Conservation (phyloP, 2,888 invertebrate species). For the Villa cingulata region DNA sequence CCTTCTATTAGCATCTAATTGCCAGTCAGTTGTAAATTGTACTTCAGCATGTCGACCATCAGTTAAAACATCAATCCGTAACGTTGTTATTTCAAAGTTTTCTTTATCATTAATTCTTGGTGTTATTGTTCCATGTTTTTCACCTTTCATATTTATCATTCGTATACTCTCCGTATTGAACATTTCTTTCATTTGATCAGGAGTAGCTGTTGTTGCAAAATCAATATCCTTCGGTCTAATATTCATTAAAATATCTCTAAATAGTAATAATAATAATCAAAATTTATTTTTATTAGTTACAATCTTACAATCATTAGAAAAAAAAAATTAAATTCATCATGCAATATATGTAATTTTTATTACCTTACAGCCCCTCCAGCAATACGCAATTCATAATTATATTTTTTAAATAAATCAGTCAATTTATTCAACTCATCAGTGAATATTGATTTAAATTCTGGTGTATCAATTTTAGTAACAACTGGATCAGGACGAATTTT, state of each 20-base stretch:
- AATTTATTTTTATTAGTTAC: too few species aligned
- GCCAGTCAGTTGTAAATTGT: conserved; percentile 84
- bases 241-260: conserved; percentile 64
- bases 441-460: conserved; percentile 65
- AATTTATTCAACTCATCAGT: conserved; percentile 65
- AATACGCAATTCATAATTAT: conserved; percentile 75
- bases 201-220: conserved; percentile 96
- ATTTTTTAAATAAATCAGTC: conserved; percentile 59
- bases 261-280: conserved; percentile 11
- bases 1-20: conserved; percentile 83
- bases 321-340: conserved; percentile 1
- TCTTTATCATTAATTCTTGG: conserved; percentile 86
- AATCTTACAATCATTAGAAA: conserved; percentile 5
- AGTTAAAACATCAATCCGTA: conserved; percentile 80
- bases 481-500: conserved; percentile 47
- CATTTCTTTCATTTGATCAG: conserved; percentile 89
- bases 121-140: conserved; percentile 93
- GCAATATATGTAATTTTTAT: conserved; percentile 3
- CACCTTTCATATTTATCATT: conserved; percentile 84
- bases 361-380: conserved; percentile 94
- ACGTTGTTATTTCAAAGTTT: conserved; percentile 88
- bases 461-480: conserved; percentile 54
- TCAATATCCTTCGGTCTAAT: conserved; percentile 81
- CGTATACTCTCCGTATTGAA: conserved; percentile 70
- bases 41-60: conserved; percentile 95